phyloP scores from a whole-genome alignment of 1,140 invertebrate species.

The Batillaria attramentaria region DNA sequence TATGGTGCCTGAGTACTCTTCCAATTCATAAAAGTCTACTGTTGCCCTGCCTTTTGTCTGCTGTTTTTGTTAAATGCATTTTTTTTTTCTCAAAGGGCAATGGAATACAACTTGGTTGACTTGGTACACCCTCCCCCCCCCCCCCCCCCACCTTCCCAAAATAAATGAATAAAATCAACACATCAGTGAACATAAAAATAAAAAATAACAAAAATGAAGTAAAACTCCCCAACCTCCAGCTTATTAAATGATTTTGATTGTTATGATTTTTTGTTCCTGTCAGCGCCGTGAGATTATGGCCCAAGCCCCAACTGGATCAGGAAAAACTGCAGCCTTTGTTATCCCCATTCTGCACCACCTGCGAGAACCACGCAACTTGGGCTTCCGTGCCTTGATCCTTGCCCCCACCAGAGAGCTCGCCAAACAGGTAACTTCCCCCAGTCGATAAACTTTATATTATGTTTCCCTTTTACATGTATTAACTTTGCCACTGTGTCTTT shows the following conservation, averaged over 20 bases:
- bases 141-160: background rate
- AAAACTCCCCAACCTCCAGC: background rate
- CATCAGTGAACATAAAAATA: background rate
- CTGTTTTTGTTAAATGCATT: too few relatives aligned
- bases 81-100: background rate
- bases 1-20: too few relatives aligned
- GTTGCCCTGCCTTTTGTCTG: too few relatives aligned
- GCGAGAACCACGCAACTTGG: constrained; percentile 68
- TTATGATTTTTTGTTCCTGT: background rate
- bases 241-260: background rate
- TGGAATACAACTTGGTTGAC: background rate
- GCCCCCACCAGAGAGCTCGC: constrained; percentile 95
- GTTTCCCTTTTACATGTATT: too few relatives aligned
- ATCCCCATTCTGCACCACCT: constrained; percentile 78
- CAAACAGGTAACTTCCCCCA: too few relatives aligned
- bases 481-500: too few relatives aligned
- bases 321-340: constrained; percentile 74
- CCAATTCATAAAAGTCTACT: too few relatives aligned
- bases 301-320: constrained; percentile 84
- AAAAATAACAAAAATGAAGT: background rate
- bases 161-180: background rate
- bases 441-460: too few relatives aligned
- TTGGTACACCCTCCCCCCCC: background rate
- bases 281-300: constrained; percentile 89
- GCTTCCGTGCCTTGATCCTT: constrained; percentile 87